Base-by-base conservation (phyloP, 2,888 invertebrate species). In the Phymatocera aterrima region DNA sequence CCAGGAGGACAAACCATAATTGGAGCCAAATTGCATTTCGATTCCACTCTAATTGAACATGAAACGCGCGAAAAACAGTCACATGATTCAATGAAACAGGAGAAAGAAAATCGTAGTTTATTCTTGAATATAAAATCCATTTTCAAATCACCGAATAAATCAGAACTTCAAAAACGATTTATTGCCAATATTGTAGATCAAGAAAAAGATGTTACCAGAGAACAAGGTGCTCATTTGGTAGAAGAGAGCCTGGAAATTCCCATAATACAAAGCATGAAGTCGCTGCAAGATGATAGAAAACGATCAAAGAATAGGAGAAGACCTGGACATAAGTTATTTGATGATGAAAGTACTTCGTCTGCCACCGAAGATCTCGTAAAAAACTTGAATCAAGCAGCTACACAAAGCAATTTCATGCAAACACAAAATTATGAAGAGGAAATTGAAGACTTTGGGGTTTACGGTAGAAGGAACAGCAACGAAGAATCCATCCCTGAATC, bases 221-320 rank as follows among this genome's bases (percentile, higher is more conserved):
- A 68, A 68, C 15, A 43, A 68, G 28, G 43, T 31, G 46, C 46
- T 46, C 43, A 68, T 68, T 40, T 43, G 3, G 10, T 2, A 3
- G 6, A 2, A 24, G 37, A 64, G 34, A 34, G 21, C 12, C 6
- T 51, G 10, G 51, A 51, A 48, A 72, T 72, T 37, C 48, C 31
- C 18, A n/a, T 28, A 34, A 72, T 72, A 51, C 28, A 72, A 48
- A 72, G 72, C 34, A 72, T 43, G 15, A 72, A 72, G 21, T 72
- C 72, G 18, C 51, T 72, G 28, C 31, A 48, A 51, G 51, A 48
- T 34, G 24, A 72, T 34, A 51, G 48, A 37, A 48, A 51, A 1
- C 48, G 43, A 51, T 6, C 18, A 8, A 6, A 51, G 18, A 51
- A 72, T 21, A 51, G 18, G 21, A 31, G 51, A 31, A 48, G n/a